A percentile compares a stretch with the other conserved stretches of the same genome.
Conservation (phyloP, 2,888 invertebrate genomes). For the Odontocolon sp. region DNA sequence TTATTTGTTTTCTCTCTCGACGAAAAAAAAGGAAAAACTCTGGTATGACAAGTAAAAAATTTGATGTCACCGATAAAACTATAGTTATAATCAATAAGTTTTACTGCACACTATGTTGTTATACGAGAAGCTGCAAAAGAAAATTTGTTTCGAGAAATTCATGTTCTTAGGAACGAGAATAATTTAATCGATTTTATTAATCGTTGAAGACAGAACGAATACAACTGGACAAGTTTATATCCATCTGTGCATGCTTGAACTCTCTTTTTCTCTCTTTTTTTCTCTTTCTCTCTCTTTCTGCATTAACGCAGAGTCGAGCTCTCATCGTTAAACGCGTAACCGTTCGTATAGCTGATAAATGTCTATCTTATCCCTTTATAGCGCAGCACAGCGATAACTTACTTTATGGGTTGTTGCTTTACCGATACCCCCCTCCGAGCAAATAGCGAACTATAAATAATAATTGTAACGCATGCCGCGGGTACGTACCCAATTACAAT, state of each 20-base stretch:
- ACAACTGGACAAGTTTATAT: too few relatives aligned
- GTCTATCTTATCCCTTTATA: conserved; percentile 78
- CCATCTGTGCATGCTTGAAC: conserved; percentile 2
- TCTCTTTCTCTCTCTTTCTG: conserved; percentile 24
- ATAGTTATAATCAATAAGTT: background rate
- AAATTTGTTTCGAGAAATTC: background rate
- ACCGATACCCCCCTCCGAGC: conserved; percentile 66
- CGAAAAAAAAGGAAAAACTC: conserved; percentile 12
- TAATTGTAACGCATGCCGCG: conserved; percentile 52
- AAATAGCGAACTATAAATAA: conserved; percentile 74
- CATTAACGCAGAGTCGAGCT: conserved; percentile 61
- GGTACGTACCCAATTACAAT: conserved; percentile 53
- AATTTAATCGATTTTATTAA: too few relatives aligned
- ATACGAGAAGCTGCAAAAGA: background rate
- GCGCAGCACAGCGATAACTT: conserved; percentile 73
- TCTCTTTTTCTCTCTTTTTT: conserved; percentile 16
- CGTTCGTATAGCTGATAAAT: conserved; percentile 76
- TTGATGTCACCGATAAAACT: conserved; percentile 40
- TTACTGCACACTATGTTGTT: background rate
- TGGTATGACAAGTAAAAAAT: conserved; percentile 34
- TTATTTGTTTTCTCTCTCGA: conserved; percentile 46
- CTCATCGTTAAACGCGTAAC: conserved; percentile 68
- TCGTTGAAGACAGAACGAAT: too few relatives aligned
- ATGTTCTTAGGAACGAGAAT: too few relatives aligned
- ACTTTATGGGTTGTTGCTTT: conserved; percentile 73